Evolutionary conservation across 2,888 invertebrate species (phyloP), one percentile per base, ranked within the genome.

Genomic region (Atrina japonica): DNA sequence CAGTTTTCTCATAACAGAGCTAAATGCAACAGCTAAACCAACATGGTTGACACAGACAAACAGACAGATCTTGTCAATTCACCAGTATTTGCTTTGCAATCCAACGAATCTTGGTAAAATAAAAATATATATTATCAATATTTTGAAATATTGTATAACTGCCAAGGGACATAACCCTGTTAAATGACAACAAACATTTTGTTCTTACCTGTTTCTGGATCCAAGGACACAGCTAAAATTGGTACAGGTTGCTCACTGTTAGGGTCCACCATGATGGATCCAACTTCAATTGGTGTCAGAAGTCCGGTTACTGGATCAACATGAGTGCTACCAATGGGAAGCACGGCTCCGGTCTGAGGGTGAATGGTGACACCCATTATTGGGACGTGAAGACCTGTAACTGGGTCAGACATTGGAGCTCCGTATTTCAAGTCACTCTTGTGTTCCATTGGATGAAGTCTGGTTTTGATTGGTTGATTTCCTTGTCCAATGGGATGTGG

Each of bases 211-310:
- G 87, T 83, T 45, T 83, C 76, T 21, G 83, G 78, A 53, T 88
- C 88, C 40, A 89, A 55, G 5, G 84, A 77, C 3, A 88, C 87
- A 7, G 86, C 80, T 60, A 89, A 69, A n/a, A 89, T 86, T 0
- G 89, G 89, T 25, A 89, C 89, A 6, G 88, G 85, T 49, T 79
- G 73, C 49, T 81, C 82, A 21, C 85, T 82, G 47, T 77, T 81
- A 0, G 88, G 86, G 66, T 89, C 89, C 14, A 87, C 74, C 89
- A 89, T 89, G 30, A 88, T 67, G 6, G 88, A 87, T 1, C 88
- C 88, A 3, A 88, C 75, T 64, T 89, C 89, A 29, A 89, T 88
- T 11, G 89, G 86, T n/a, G 87, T 83, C 2, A 87, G 86, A 41
- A 88, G 75, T 5, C 86, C 84, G 1, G 88, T 89, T 27, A 89